Evolutionary conservation across 1,140 invertebrate species (phyloP), one percentile per base, ranked within the genome.

Genomic region (Dendrolimus punctatus): DNA sequence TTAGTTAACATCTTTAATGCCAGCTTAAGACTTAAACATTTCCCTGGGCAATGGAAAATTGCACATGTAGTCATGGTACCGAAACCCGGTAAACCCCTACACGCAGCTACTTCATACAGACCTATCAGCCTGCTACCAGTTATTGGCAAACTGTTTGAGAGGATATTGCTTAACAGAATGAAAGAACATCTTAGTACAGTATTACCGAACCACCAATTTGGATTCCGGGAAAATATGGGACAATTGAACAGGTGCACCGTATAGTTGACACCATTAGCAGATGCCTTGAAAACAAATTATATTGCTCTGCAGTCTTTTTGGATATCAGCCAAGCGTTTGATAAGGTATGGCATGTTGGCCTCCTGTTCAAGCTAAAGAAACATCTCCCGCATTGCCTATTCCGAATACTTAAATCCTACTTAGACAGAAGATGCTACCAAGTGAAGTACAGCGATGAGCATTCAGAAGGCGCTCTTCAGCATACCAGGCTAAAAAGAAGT

Each of bases 141-240:
- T 6, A 37, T 73, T 3, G 69, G 62, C 6, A 78, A 84, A 62
- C 5, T 75, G 6, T 68, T 76, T 48, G 71, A 80, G 51, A 73
- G 64, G 49, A 40, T 76, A 5, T 8, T 81, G 8, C 46, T 74
- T 6, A 66, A 60, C 49, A 64, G 68, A 50, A 50, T 78, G 8
- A 68, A 68, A 52, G n/a, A 36, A 38, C 45, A 62, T 8, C 51
- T 66, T 8, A 36, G 6, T 43, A 42, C 46, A 46, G 58, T 51
- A 8, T 64, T 80, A 39, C 68, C 79, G 6, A 10, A 57, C 5
- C 66, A 76, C 43, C 73, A 82, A 55, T 79, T 78, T 62, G 77
- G 74, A 2, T 79, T 82, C 43, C 39, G 72, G 39, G 42, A 64
- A 53, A 48, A 62, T 65, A 77, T 8, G 67, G 57, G 51, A 71